Percentiles rank a stretch among this genome's conserved stretches.
Evolutionary conservation across 2,888 invertebrate species (phyloP).

Genomic region (Antheraea assamensis): DNA sequence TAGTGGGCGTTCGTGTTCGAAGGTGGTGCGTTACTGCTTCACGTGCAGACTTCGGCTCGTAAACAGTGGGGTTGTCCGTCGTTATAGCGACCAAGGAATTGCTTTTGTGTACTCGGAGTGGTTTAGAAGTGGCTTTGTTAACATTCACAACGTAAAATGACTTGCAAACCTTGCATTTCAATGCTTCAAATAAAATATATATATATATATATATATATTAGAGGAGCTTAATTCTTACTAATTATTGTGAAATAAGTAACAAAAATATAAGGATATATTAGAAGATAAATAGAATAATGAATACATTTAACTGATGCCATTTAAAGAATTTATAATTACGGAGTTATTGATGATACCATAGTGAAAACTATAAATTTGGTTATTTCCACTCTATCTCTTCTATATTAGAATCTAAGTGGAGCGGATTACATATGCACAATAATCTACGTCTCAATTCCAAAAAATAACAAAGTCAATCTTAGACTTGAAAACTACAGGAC

Average conservation of each 20-base stretch:
- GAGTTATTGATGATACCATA: background rate
- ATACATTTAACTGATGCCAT: background rate
- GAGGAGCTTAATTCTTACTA: background rate
- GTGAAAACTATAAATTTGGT: background rate
- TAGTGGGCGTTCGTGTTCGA: constrained; percentile 69
- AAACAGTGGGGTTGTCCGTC: constrained; percentile 80
- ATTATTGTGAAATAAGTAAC: background rate
- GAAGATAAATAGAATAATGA: no score
- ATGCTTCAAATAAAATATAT: no score
- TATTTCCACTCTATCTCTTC: background rate
- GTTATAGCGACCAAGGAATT: constrained; percentile 82
- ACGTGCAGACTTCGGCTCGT: constrained; percentile 78
- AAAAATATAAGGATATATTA: no score
- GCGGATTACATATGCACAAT: no score
- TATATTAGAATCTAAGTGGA: background rate
- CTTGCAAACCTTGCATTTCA: no score
- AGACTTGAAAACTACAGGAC: background rate
- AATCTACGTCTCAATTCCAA: no score
- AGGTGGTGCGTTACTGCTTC: constrained; percentile 80
- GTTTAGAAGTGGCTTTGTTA: constrained; percentile 59
- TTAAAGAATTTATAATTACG: no score
- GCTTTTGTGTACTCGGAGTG: constrained; percentile 61
- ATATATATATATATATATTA: no score
- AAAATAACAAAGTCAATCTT: no score
- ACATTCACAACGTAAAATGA: background rate